Conservation (phyloP, 2,888 invertebrate species). For the Ferrisia virgata region DNA sequence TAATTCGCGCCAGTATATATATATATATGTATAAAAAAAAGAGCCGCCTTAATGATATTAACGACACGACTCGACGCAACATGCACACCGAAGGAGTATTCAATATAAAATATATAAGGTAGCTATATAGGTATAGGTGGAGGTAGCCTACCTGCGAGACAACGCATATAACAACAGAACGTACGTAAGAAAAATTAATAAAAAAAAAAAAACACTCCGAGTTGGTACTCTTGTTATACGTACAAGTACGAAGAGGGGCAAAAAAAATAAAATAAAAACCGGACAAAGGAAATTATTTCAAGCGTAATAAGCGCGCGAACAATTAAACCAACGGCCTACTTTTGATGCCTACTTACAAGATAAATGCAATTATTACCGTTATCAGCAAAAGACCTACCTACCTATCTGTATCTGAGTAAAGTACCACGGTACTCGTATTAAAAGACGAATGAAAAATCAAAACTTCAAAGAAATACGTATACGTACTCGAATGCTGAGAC, state of each 20-base stretch:
- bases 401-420: not conserved
- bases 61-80: not conserved
- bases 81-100: not conserved
- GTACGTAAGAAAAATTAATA: not conserved
- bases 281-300: conserved; percentile 23
- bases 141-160: no score
- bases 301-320: conserved; percentile 28
- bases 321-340: conserved; percentile 25
- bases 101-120: no score
- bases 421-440: no score
- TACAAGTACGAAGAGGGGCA: not conserved
- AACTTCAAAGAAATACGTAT: no score
- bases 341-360: conserved; percentile 11
- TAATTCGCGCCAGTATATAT: not conserved
- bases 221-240: not conserved
- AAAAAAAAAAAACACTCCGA: not conserved
- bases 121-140: no score
- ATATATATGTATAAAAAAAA: no score
- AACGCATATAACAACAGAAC: not conserved
- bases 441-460: no score
- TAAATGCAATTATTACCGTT: conserved; percentile 14
- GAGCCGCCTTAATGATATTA: not conserved
- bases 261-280: not conserved
- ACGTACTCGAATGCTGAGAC: no score
- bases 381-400: not conserved